Conservation (phyloP, 1,140 invertebrate genomes). For the Bombus waltoni region DNA sequence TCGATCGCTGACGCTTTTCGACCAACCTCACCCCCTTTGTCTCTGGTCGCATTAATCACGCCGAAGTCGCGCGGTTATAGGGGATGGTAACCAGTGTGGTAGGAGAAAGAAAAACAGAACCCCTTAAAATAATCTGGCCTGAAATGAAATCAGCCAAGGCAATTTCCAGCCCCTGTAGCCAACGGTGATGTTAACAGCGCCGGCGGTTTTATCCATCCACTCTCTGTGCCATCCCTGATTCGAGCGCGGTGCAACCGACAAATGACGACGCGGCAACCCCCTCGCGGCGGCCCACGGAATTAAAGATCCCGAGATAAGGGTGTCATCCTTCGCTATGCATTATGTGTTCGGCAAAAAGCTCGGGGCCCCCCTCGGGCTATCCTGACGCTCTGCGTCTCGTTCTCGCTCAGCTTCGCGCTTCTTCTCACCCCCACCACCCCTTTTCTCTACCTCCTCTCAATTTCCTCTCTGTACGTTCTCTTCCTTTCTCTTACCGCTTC, state of each 20-base stretch:
- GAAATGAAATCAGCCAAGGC: conserved; percentile 82
- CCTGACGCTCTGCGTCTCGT: conserved; percentile 7
- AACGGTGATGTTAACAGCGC: conserved; percentile 66
- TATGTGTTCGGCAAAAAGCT: conserved; percentile 72
- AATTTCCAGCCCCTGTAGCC: conserved; percentile 76
- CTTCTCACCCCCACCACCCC: not conserved
- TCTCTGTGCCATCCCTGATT: conserved; percentile 47
- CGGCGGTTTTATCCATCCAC: conserved; percentile 61
- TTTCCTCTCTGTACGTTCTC: conserved; percentile 18
- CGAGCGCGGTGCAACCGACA: conserved; percentile 75
- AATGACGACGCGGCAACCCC: conserved; percentile 79
- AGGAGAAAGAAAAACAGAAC: conserved; percentile 71
- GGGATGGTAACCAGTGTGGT: conserved; percentile 16
- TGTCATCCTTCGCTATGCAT: conserved; percentile 79
- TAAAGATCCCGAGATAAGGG: conserved; percentile 82
- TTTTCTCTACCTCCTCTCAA: conserved; percentile 18
- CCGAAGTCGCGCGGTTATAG: not conserved
- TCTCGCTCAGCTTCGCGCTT: conserved; percentile 4
- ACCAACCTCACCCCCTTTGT: not conserved
- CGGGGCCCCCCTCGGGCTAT: conserved; percentile 54
- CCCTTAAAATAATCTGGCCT: conserved; percentile 82
- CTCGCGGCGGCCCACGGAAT: conserved; percentile 76
- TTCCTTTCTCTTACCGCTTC: conserved; percentile 1
- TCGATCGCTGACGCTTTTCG: conserved; percentile 2
- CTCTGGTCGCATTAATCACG: conserved; percentile 79